Base-by-base conservation (phyloP, 2,113 vertebrate species). In the Xiphophorus maculatus region DNA sequence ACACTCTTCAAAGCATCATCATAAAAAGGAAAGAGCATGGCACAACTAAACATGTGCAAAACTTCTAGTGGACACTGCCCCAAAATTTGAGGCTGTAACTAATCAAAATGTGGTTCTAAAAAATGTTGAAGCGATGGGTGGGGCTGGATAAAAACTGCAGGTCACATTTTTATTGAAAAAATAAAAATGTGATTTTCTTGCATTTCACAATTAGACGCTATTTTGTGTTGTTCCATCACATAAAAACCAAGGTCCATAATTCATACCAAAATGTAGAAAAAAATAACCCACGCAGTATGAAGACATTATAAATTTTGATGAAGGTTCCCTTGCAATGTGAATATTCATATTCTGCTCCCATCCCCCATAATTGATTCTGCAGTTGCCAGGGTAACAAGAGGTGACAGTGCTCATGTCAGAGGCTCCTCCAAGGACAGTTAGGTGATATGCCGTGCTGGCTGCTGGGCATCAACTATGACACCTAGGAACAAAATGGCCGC, bases 371-470 rank as follows among this genome's bases (percentile, higher is more conserved):
- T 77, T 76, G 81, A 75, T 68, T 73, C 84, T 66, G 66, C 7
- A 44, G 93, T 95, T 94, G 87, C 92, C 76, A 84, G 89, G 90
- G 92, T 81, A 88, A 94, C 92, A 74, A 60, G 66, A 63, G 81
- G 85, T 88, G 90, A 89, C 88, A 88, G 87, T 40, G 77, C 85
- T 90, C 90, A 93, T 92, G 86, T 94, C 88, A 93, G 85, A 86
- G 66, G 77, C 82, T 90, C 80, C 79, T 86, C 80, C 88, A 92
- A 94, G 91, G 91, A 94, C 91, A 89, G 88, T 84, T 86, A 92
- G 89, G 84, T 89, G 84, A 84, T 74, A 15, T 33, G 63, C 29
- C 69, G 1, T 14, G 12, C 64, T n/a, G 44, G 71, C 86, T 87
- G 74, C 75, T 76, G 83, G 89, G 85, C 85, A 88, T 66, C 62